Conservation (phyloP, 2,888 invertebrate species). For the Amaurobius ferox region DNA sequence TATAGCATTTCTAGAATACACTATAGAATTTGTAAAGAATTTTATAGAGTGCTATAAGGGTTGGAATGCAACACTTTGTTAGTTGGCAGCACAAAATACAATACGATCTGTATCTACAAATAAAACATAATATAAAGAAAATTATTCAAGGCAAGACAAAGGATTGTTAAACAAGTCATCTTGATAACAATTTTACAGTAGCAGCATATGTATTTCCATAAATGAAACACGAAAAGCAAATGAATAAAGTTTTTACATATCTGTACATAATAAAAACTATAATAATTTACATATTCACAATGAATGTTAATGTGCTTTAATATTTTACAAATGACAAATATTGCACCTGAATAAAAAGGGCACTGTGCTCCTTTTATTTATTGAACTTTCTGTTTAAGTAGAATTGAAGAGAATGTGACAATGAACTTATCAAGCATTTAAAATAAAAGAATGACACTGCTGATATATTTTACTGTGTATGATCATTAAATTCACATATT, state of each 20-base stretch:
- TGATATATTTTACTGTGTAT: no score
- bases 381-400: not conserved
- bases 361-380: not conserved
- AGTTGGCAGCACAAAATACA: no score
- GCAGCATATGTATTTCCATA: not conserved
- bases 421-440: not conserved
- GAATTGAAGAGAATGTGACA: not conserved
- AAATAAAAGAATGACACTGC: not conserved
- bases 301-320: not conserved
- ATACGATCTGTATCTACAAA: not conserved
- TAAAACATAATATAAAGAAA: not conserved
- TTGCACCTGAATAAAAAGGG: not conserved
- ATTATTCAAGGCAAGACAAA: not conserved
- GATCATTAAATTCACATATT: no score
- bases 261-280: not conserved
- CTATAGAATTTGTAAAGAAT: no score
- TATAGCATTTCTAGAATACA: no score
- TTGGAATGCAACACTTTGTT: not conserved
- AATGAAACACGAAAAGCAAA: not conserved
- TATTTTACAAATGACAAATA: constrained; percentile 8
- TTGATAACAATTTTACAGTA: not conserved
- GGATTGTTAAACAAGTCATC: not conserved
- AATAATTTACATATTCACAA: constrained; percentile 17
- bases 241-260: not conserved
- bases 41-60: no score